A percentile compares a stretch with the other conserved stretches of the same genome.
phyloP scores from a whole-genome alignment of 2,888 invertebrate species.

The Romanomermis culicivorax region DNA sequence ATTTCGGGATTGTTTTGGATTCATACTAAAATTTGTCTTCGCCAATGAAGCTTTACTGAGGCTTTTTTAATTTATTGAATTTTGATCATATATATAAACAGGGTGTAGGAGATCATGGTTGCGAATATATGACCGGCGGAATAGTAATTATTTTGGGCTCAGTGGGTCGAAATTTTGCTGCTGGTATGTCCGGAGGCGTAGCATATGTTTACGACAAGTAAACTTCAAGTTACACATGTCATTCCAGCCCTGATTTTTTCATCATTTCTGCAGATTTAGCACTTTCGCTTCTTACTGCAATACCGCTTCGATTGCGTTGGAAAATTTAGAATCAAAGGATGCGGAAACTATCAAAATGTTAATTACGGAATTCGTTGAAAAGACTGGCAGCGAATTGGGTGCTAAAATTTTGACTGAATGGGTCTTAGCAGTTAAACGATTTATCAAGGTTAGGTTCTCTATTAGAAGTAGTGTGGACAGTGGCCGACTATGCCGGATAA shows the following conservation, averaged over 20 bases:
- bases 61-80: too few relatives aligned
- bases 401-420: constrained; percentile 53
- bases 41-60: too few relatives aligned
- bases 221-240: not conserved
- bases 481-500: too few relatives aligned
- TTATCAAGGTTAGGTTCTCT: constrained; percentile 47
- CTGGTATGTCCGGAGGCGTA: constrained; percentile 93
- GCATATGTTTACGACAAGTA: constrained; percentile 72
- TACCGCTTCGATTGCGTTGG: constrained; percentile 74
- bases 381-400: constrained; percentile 71
- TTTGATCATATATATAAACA: too few relatives aligned
- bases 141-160: constrained; percentile 63
- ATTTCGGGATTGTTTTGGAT: too few relatives aligned
- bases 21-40: too few relatives aligned
- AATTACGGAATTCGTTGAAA: constrained; percentile 58
- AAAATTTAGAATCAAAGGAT: constrained; percentile 60
- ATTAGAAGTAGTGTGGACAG: too few relatives aligned
- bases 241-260: constrained; percentile 7
- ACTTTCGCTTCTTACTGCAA: constrained; percentile 45
- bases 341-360: constrained; percentile 49
- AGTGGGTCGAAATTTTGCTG: constrained; percentile 92
- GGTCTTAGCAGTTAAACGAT: constrained; percentile 51
- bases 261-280: constrained; percentile 37
- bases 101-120: constrained; percentile 96
- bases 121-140: constrained; percentile 94